Base-by-base conservation (phyloP, 2,113 vertebrate genomes). In the Solea solea region DNA sequence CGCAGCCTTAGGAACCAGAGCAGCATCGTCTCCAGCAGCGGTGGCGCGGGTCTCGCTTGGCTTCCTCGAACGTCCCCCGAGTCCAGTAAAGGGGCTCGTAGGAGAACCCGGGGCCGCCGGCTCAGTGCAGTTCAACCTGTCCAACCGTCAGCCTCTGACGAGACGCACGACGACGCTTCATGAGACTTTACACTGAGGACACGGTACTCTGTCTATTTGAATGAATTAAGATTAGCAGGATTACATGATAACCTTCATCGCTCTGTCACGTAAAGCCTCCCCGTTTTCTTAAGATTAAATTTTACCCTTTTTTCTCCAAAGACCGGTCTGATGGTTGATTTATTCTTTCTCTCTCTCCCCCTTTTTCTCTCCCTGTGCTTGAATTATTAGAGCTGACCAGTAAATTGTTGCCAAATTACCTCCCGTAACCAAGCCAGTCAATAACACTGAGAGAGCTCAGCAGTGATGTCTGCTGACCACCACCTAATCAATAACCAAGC, bases 1-100 rank as follows among this genome's bases (percentile, higher is more conserved):
- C 93, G 94, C 52, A 94, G 94, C 76, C 75, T 94, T 64, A 92
- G 94, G 80, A 93, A 93, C 86, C 81, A 78, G 42, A 66, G 56
- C 53, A 67, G 25, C 3, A 0, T 50, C 0, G 83, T 83, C 8
- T 9, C 44, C 3, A 1, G 51, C 59, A 15, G 53, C 49, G 14
- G 12, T 15, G 40, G 51, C 3, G 64, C 40, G 1, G 93, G 93
- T 11, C 83, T 94, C 4, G 89, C 86, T 54, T 94, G 94, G 94
- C 56, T 93, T 66, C 85, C 91, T 8, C 72, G 45, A 16, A 82
- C 76, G 14, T 91, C 94, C 42, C 90, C 93, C 0, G 84, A 90
- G 10, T 54, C 16, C 4, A 61, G 40, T 9, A 88, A 72, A 62
- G 78, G 61, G 61, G 9, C 65, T 34, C 70, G 74, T 42, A 81